These are phyloP conservation scores for Alouatta palliata DNA, from an alignment of 2,113 vertebrate species.

Conservation along the genomic window DNA sequence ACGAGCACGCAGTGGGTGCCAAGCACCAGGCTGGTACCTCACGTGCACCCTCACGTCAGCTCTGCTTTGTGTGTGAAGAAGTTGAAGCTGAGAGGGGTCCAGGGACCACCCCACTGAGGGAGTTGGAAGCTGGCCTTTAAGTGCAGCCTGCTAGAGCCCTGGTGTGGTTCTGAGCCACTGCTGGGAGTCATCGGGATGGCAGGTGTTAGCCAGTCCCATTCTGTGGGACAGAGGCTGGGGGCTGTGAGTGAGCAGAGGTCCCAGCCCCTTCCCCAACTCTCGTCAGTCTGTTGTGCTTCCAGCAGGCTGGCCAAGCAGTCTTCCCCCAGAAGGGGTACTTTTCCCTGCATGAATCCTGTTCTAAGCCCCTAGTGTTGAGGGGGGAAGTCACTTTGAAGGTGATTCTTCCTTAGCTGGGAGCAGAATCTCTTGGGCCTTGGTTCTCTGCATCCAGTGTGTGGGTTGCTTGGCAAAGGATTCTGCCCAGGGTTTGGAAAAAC, in stretches of 20 bases:
- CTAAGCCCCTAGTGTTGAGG: neutral
- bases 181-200: neutral
- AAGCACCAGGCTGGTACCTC: neutral
- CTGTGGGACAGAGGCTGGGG: neutral
- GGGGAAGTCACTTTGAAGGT: neutral
- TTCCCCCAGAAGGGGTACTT: neutral
- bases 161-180: neutral
- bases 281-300: neutral
- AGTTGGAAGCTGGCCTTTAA: neutral
- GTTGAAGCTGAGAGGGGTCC: no score
- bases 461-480: neutral
- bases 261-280: neutral
- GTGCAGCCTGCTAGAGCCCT: neutral
- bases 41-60: rapidly evolving
- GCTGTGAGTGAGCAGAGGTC: neutral
- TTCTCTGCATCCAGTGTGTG: neutral
- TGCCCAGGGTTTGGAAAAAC: conserved; percentile 13
- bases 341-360: neutral
- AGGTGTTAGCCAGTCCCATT: neutral
- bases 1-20: rapidly evolving
- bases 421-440: neutral
- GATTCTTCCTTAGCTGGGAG: neutral
- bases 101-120: neutral
- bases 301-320: neutral
- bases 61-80: neutral